Evolutionary conservation across 2,797 vertebrate species (phyloP).

Genomic region (Ambastaia sidthimunki): DNA sequence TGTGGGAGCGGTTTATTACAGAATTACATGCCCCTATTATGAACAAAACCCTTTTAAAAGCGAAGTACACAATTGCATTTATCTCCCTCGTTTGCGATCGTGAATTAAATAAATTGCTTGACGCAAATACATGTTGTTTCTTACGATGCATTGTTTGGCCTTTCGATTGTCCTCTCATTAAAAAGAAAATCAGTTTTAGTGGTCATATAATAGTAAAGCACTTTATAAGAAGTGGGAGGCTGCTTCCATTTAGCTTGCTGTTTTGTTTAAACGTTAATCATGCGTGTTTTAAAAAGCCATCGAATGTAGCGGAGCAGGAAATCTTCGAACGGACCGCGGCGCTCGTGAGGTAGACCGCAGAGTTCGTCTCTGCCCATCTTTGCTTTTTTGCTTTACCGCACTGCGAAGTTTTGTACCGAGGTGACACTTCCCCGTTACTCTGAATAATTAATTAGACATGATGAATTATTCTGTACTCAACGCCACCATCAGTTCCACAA

Average conservation of each 20-base stretch:
- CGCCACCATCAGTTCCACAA: conserved; percentile 50
- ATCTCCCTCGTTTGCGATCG: conserved; percentile 6
- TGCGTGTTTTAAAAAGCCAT: conserved; percentile 68
- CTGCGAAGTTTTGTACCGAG: conserved; percentile 67
- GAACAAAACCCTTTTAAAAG: conserved; percentile 3
- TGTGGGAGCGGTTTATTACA: conserved; percentile 4
- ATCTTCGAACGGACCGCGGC: conserved; percentile 66
- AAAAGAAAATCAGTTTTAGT: conserved; percentile 65
- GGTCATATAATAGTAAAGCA: conserved; percentile 53
- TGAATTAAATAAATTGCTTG: conserved; percentile 30
- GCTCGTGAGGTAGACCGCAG: conserved; percentile 44
- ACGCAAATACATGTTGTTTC: neutral
- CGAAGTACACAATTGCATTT: neutral
- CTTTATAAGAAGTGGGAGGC: conserved; percentile 66
- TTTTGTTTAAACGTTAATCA: conserved; percentile 79
- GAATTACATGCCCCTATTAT: conserved; percentile 13
- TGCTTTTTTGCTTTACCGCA: conserved; percentile 61
- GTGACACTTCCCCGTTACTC: conserved; percentile 65
- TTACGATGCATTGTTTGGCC: conserved; percentile 23
- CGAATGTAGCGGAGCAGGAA: conserved; percentile 66
- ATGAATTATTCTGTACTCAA: conserved; percentile 82
- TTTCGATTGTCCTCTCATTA: conserved; percentile 25
- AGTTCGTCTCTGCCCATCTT: conserved; percentile 68
- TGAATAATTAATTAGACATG: conserved; percentile 87
- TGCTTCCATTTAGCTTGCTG: conserved; percentile 67